Evolutionary conservation across 2,113 vertebrate genomes (phyloP).

Genomic region (Gopherus evgoodei): DNA sequence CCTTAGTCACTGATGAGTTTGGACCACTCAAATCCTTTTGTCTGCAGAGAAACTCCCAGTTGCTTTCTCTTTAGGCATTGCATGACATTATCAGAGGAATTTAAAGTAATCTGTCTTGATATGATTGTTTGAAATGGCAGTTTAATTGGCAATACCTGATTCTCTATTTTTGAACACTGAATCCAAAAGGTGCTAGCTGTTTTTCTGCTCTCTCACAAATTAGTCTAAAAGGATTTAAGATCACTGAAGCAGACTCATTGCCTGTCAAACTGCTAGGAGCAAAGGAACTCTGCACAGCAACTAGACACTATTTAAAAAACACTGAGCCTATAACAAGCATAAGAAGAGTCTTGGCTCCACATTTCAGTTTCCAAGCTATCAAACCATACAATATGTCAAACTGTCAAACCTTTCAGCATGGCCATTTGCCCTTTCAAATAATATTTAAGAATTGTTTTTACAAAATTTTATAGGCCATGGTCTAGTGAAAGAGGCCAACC

Average conservation of each 20-base stretch:
- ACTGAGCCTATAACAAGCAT: conserved; percentile 69
- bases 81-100: conserved; percentile 83
- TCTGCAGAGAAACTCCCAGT: conserved; percentile 43
- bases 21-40: conserved; percentile 60
- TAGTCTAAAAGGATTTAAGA: conserved; percentile 85
- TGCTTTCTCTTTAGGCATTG: conserved; percentile 75
- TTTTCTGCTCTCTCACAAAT: conserved; percentile 90
- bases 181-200: conserved; percentile 84
- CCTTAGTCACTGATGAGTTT: conserved; percentile 55
- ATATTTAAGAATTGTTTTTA: conserved; percentile 90
- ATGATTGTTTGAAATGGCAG: conserved; percentile 79
- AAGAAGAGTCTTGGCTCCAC: conserved; percentile 66
- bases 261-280: conserved; percentile 79
- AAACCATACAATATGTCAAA: conserved; percentile 83
- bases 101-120: conserved; percentile 86
- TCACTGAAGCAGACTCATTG: conserved; percentile 83
- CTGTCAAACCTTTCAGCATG: conserved; percentile 84
- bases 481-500: conserved; percentile 82
- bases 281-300: conserved; percentile 72
- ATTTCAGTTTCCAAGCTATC: conserved; percentile 71
- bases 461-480: conserved; percentile 85
- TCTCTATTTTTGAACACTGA: conserved; percentile 60
- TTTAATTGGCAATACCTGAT: conserved; percentile 87
- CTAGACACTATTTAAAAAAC: conserved; percentile 72
- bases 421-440: conserved; percentile 86